phyloP scores from a whole-genome alignment of 1,140 invertebrate genomes.

The Carposina sasakii region DNA sequence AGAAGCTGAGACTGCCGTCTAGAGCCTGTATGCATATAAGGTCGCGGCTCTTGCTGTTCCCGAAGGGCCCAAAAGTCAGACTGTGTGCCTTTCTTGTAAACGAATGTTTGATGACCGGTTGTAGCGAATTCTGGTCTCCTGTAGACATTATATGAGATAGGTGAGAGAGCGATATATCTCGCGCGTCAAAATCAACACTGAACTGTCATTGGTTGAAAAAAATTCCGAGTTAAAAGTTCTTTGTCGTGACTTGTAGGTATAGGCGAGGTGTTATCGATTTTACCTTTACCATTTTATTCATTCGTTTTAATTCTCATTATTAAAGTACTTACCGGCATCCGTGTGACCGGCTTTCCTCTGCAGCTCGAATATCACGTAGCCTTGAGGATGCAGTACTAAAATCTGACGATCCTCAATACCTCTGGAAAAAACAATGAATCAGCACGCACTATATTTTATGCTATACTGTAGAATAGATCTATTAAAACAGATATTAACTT shows the following conservation, averaged over 20 bases:
- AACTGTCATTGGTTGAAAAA: too few species aligned
- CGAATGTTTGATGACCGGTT: conserved; percentile 77
- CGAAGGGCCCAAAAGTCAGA: conserved; percentile 86
- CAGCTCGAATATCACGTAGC: conserved; percentile 46
- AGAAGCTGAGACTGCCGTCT: conserved; percentile 88
- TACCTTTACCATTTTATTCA: too few species aligned
- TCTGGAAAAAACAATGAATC: conserved; percentile 39
- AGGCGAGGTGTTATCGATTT: too few species aligned
- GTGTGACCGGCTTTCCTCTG: conserved; percentile 42
- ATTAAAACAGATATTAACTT: conserved; percentile 22
- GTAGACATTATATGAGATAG: conserved; percentile 23
- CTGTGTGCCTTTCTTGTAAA: conserved; percentile 77
- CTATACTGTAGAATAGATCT: too few species aligned
- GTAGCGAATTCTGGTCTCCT: conserved; percentile 77
- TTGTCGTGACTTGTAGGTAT: too few species aligned
- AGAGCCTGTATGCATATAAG: conserved; percentile 90
- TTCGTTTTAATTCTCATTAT: too few species aligned
- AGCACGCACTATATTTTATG: too few species aligned
- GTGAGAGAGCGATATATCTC: too few species aligned
- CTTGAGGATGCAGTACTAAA: conserved; percentile 50
- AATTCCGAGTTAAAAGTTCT: too few species aligned
- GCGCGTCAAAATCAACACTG: too few species aligned
- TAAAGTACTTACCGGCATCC: conserved; percentile 57
- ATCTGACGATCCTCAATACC: conserved; percentile 49
- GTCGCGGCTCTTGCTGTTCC: conserved; percentile 83